These are phyloP conservation scores for Gryllus longicercus DNA, from an alignment of 2,888 invertebrate species.

Conservation along the genomic window DNA sequence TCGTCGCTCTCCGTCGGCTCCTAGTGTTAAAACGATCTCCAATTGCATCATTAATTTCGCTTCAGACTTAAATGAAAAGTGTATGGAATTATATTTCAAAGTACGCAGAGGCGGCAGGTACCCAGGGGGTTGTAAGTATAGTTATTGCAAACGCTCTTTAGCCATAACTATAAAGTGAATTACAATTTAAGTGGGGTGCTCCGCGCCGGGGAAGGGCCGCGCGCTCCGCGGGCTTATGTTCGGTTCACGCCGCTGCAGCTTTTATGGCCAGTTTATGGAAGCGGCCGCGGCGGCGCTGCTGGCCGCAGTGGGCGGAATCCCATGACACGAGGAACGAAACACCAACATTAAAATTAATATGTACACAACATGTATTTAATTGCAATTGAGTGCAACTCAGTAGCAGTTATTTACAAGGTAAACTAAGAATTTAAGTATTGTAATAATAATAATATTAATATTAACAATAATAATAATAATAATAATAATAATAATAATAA, in stretches of 20 bases:
- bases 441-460: too few relatives aligned
- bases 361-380: too few relatives aligned
- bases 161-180: slow-evolving; percentile 17
- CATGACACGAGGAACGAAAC: too few relatives aligned
- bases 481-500: too few relatives aligned
- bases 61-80: background rate
- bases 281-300: background rate
- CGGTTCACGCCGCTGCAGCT: background rate
- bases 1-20: too few relatives aligned
- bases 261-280: slow-evolving; percentile 6
- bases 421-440: too few relatives aligned
- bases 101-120: background rate
- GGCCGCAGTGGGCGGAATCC: background rate
- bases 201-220: background rate
- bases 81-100: background rate
- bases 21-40: background rate
- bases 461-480: too few relatives aligned
- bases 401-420: too few relatives aligned
- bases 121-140: background rate
- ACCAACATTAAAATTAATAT: too few relatives aligned
- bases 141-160: slow-evolving; percentile 10
- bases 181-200: slow-evolving; percentile 1
- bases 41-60: background rate
- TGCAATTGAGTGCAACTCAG: too few relatives aligned
- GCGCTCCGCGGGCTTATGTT: background rate